phyloP scores from a whole-genome alignment of 2,113 vertebrate genomes.

The Guaruba guarouba region DNA sequence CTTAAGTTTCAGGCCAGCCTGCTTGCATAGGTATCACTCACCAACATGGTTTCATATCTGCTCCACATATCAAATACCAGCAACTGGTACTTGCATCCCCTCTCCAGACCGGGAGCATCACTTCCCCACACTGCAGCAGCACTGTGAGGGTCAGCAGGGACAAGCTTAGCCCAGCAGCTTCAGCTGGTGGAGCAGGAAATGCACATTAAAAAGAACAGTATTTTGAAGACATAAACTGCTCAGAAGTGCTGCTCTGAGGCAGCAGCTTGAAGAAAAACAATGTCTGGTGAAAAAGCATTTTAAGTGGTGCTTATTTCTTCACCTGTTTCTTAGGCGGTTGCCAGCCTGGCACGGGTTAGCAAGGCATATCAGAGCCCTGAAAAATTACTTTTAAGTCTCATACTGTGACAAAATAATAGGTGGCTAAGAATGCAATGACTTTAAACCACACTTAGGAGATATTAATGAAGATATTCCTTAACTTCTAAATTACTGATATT shows the following conservation, averaged over 20 bases:
- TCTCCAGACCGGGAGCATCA: background rate
- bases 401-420: background rate
- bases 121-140: too few relatives aligned
- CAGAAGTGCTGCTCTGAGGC: background rate
- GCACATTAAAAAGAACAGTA: background rate
- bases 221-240: background rate
- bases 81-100: rapidly evolving
- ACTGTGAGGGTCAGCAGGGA: rapidly evolving
- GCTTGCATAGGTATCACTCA: rapidly evolving
- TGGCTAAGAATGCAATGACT: background rate
- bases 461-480: slow-evolving; percentile 52
- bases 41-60: rapidly evolving
- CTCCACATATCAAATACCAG: background rate
- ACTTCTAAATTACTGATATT: slow-evolving; percentile 41
- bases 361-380: background rate
- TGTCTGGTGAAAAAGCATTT: background rate
- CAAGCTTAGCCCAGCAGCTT: background rate
- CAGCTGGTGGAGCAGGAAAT: background rate
- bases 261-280: background rate
- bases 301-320: slow-evolving; percentile 24
- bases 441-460: background rate
- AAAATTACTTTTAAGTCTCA: slow-evolving; percentile 3
- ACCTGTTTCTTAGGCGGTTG: background rate
- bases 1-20: background rate
- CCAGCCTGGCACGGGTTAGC: background rate